Conservation (phyloP, 1,140 invertebrate species). For the Drosophila nigromelanica region DNA sequence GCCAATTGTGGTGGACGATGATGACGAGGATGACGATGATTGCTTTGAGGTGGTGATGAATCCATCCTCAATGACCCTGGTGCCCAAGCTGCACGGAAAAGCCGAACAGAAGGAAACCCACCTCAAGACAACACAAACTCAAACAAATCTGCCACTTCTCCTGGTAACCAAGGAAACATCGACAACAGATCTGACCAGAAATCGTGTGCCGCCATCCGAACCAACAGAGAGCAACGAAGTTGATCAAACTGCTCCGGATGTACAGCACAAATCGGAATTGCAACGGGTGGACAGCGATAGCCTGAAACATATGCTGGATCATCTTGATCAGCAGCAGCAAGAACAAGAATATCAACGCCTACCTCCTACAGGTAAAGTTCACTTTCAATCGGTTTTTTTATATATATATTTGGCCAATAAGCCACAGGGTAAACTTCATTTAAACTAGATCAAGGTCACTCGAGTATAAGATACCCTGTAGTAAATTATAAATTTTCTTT, state of each 20-base stretch:
- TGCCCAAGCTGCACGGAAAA: conserved; percentile 24
- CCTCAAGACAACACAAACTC: conserved; percentile 36
- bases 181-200: conserved; percentile 43
- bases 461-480: too few species aligned
- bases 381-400: too few species aligned
- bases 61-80: conserved; percentile 49
- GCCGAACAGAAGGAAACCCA: neutral
- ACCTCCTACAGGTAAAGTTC: neutral
- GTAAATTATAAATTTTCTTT: too few species aligned
- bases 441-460: too few species aligned
- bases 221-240: neutral
- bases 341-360: neutral
- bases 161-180: conserved; percentile 51
- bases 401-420: too few species aligned
- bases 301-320: neutral
- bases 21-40: conserved; percentile 58
- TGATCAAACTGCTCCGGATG: neutral
- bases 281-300: neutral
- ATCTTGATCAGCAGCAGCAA: neutral
- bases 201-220: neutral
- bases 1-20: conserved; percentile 64
- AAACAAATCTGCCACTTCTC: neutral
- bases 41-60: conserved; percentile 52
- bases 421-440: too few species aligned
- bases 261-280: neutral